These are phyloP conservation scores for Alligator sinensis DNA, from an alignment of 2,113 vertebrate genomes.

Conservation along the genomic window DNA sequence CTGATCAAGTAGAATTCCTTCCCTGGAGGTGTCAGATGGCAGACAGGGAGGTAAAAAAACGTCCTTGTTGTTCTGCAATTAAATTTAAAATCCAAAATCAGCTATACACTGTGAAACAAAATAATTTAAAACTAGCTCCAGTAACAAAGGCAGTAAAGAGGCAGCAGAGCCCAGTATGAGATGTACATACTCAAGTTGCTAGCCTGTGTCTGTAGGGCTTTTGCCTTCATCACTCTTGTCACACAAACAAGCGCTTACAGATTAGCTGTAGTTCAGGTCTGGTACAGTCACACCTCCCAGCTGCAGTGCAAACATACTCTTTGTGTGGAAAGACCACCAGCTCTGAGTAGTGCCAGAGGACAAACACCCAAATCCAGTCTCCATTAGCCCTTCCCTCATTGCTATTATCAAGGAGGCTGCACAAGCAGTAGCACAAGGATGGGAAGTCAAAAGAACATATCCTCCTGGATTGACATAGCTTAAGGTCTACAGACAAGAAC, in stretches of 20 bases:
- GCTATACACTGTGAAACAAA: too few relatives aligned
- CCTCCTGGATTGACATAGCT: not conserved
- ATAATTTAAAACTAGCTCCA: too few relatives aligned
- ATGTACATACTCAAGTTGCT: too few relatives aligned
- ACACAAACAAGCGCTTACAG: not conserved
- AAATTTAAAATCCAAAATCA: too few relatives aligned
- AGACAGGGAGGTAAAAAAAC: too few relatives aligned
- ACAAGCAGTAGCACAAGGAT: accelerated
- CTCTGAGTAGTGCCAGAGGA: too few relatives aligned
- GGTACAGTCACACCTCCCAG: accelerated
- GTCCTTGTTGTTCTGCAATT: too few relatives aligned
- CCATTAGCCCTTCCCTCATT: accelerated
- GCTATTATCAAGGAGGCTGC: not conserved
- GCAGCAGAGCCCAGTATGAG: too few relatives aligned
- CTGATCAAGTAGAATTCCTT: too few relatives aligned
- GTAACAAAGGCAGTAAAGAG: too few relatives aligned
- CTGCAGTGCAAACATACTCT: accelerated
- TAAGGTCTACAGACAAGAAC: not conserved
- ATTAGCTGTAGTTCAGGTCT: accelerated
- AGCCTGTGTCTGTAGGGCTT: not conserved
- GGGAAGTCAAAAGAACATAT: not conserved
- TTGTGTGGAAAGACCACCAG: not conserved
- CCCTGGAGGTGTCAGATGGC: too few relatives aligned
- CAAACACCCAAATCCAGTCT: accelerated
- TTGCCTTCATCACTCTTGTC: too few relatives aligned